Base-by-base conservation (phyloP, 2,888 invertebrate species). In the Orthonychiurus folsomi region DNA sequence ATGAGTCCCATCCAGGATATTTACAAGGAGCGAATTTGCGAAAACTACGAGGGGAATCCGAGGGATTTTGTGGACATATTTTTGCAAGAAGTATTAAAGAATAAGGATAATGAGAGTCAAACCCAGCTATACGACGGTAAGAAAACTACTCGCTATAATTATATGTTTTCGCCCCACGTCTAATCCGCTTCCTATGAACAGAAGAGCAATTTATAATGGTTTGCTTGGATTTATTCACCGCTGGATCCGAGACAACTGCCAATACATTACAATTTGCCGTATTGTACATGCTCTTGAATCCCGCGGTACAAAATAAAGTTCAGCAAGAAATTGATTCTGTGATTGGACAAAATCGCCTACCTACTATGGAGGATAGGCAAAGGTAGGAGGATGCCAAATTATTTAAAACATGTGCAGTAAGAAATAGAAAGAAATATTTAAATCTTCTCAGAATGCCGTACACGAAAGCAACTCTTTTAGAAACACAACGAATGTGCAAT, bases 151-250 rank as follows among this genome's bases (percentile, higher is more conserved):
- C n/a, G n/a, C n/a, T n/a, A n/a, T n/a, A n/a, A n/a, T n/a, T n/a
- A n/a, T n/a, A n/a, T n/a, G n/a, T n/a, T n/a, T n/a, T n/a, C n/a
- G n/a, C n/a, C n/a, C n/a, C n/a, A n/a, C n/a, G n/a, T n/a, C n/a
- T 37, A 37, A 15, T 37, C 37, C 15, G 15, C 15, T 9, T 37
- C 15, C 15, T 15, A 37, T 37, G 37, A 37, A 37, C 63, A 66
- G 71, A 71, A 57, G 68, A 71, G 50, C 69, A 71, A 59, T 69
- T 71, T 50, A 66, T 69, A 24, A 69, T 69, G 65, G 66, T 69
- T 18, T 67, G 64, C 53, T 48, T 69, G 28, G 71, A 71, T 37
- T 56, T 71, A n/a, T 71, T 71, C 59, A 66, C 67, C 20, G 71
- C 71, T 48, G 70, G 66, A 1, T 64, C 63, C 12, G 66, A 71